Percentiles rank a stretch among this genome's conserved stretches.
These are phyloP conservation scores for Melieria omissa DNA, from an alignment of 2,888 invertebrate species.

Conservation along the genomic window DNA sequence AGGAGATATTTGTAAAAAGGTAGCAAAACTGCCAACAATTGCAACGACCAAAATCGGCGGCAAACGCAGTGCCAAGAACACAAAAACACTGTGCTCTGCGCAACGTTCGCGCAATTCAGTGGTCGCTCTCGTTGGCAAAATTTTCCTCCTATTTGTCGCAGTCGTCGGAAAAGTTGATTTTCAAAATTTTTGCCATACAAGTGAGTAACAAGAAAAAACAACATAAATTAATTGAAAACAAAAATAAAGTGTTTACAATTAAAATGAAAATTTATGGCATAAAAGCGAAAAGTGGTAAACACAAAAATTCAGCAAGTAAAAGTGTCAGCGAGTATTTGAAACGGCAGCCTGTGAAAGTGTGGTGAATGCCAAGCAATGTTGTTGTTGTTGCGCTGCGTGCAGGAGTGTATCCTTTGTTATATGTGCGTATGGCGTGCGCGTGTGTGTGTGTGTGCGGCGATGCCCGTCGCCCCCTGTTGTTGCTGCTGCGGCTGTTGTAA, in stretches of 20 bases:
- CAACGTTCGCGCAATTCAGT: constrained; percentile 27
- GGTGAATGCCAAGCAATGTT: too few species aligned
- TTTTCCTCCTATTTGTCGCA: constrained; percentile 29
- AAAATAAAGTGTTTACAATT: not conserved
- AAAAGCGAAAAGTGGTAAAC: not conserved
- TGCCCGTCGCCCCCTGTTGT: too few species aligned
- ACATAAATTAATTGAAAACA: not conserved
- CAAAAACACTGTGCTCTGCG: constrained; percentile 24
- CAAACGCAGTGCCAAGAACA: constrained; percentile 17
- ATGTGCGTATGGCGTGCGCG: too few species aligned
- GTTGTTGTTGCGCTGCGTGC: too few species aligned
- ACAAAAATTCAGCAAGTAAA: not conserved
- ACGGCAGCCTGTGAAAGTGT: not conserved
- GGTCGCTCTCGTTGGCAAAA: constrained; percentile 33
- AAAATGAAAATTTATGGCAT: not conserved
- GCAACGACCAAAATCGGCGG: not conserved
- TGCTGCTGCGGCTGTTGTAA: too few species aligned
- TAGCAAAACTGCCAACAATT: too few species aligned
- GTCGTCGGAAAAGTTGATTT: constrained; percentile 45
- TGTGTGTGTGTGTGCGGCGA: too few species aligned
- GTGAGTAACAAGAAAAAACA: constrained; percentile 50
- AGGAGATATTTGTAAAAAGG: too few species aligned
- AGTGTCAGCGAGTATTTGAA: not conserved
- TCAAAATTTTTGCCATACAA: constrained; percentile 57
- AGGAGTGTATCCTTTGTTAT: too few species aligned